These are phyloP conservation scores for Pachyramphus minor DNA, from an alignment of 2,113 vertebrate genomes.

Conservation along the genomic window DNA sequence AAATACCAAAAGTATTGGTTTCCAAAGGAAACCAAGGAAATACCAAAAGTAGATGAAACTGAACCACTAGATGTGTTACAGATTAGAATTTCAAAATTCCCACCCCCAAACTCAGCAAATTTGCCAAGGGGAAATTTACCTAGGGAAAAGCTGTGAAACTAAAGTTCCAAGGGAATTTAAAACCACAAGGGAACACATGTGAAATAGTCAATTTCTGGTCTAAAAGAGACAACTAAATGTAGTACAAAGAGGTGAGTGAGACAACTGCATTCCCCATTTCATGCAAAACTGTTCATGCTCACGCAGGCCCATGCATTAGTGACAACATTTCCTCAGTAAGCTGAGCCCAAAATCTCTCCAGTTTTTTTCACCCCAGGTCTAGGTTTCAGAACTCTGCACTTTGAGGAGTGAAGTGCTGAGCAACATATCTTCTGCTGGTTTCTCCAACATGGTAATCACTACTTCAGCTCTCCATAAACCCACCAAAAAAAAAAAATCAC, in stretches of 20 bases:
- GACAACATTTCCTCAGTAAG: not conserved
- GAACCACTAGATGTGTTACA: not conserved
- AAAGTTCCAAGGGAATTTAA: not conserved
- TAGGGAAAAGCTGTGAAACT: not conserved
- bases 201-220: not conserved
- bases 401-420: not conserved
- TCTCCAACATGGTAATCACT: not conserved
- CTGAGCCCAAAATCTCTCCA: not conserved
- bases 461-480: not conserved
- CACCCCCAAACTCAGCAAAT: not conserved
- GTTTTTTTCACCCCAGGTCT: fast-evolving
- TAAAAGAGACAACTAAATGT: not conserved
- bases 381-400: fast-evolving
- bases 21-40: not conserved
- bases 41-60: not conserved
- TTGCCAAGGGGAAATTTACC: not conserved
- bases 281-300: not conserved
- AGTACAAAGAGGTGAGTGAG: not conserved
- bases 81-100: not conserved
- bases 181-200: not conserved
- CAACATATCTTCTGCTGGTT: not conserved
- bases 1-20: not conserved
- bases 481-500: not conserved
- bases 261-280: not conserved
- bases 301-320: fast-evolving